phyloP scores from a whole-genome alignment of 1,140 invertebrate species.

The Zaprionus taronus region DNA sequence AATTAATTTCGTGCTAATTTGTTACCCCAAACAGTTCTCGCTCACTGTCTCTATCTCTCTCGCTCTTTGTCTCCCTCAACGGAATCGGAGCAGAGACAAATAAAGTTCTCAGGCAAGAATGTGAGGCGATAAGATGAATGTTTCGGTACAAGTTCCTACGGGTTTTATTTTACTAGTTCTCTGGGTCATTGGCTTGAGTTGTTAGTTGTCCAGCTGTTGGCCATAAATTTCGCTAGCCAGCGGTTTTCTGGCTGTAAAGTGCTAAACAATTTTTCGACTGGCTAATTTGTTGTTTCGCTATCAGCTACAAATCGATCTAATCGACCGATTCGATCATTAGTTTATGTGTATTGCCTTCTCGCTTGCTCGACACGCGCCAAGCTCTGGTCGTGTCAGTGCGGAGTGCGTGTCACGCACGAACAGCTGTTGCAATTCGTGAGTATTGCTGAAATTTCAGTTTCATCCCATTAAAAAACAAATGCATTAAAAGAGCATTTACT shows the following conservation, averaged over 20 bases:
- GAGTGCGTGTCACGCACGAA: slow-evolving; percentile 11
- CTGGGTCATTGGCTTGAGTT: slow-evolving; percentile 70
- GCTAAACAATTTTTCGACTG: slow-evolving; percentile 57
- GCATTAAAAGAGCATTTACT: slow-evolving; percentile 28
- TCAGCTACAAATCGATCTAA: slow-evolving; percentile 38
- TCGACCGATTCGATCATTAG: slow-evolving; percentile 33
- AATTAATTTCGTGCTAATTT: slow-evolving; percentile 77
- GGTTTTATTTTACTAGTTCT: slow-evolving; percentile 54
- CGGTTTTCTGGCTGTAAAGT: slow-evolving; percentile 52
- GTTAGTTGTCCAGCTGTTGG: slow-evolving; percentile 26
- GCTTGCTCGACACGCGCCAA: slow-evolving; percentile 64
- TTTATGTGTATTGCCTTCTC: slow-evolving; percentile 23
- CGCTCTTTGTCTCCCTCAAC: neutral
- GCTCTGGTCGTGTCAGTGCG: slow-evolving; percentile 15
- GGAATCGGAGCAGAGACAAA: slow-evolving; percentile 28
- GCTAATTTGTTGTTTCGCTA: slow-evolving; percentile 63
- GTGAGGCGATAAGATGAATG: neutral
- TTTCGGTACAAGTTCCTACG: neutral
- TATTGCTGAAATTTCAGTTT: neutral
- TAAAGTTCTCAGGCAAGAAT: slow-evolving; percentile 41
- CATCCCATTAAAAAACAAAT: slow-evolving; percentile 18
- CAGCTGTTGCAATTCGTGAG: neutral
- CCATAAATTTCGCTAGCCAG: slow-evolving; percentile 54
- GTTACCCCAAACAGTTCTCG: slow-evolving; percentile 27
- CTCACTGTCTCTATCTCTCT: neutral